These are phyloP conservation scores for Cerceris ruficornis DNA, from an alignment of 2,888 invertebrate genomes.

Conservation along the genomic window DNA sequence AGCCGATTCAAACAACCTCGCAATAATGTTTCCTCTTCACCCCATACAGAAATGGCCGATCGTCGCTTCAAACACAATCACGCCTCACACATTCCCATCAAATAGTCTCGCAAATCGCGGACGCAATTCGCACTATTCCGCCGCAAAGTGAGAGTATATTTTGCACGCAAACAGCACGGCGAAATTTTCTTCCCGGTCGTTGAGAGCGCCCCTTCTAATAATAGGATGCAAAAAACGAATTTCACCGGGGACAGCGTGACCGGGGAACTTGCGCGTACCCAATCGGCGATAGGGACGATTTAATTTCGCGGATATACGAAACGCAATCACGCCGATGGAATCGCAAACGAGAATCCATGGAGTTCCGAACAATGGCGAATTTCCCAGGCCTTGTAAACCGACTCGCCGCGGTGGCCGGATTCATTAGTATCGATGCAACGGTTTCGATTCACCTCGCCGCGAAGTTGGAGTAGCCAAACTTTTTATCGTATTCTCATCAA, in stretches of 20 bases:
- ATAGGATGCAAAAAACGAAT: conserved; percentile 38
- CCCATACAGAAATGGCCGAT: neutral
- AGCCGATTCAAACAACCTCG: neutral
- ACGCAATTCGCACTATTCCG: too few species aligned
- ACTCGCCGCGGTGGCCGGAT: neutral
- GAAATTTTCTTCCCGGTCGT: neutral
- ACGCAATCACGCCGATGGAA: conserved; percentile 25
- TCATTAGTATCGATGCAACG: conserved; percentile 29
- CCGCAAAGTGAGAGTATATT: neutral
- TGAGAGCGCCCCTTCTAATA: conserved; percentile 19
- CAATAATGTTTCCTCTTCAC: neutral
- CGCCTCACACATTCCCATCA: too few species aligned
- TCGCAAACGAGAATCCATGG: neutral
- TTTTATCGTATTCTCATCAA: conserved; percentile 5
- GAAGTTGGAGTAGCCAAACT: neutral
- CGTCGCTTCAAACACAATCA: too few species aligned
- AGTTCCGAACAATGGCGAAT: neutral
- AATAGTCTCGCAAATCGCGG: too few species aligned
- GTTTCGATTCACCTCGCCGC: neutral
- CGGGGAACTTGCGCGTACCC: conserved; percentile 14
- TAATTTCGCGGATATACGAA: conserved; percentile 20
- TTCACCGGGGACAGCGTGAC: conserved; percentile 4
- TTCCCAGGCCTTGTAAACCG: conserved; percentile 5
- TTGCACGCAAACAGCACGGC: neutral
- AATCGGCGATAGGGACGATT: conserved; percentile 26